phyloP scores from a whole-genome alignment of 2,797 vertebrate genomes.

The Enoplosus armatus region DNA sequence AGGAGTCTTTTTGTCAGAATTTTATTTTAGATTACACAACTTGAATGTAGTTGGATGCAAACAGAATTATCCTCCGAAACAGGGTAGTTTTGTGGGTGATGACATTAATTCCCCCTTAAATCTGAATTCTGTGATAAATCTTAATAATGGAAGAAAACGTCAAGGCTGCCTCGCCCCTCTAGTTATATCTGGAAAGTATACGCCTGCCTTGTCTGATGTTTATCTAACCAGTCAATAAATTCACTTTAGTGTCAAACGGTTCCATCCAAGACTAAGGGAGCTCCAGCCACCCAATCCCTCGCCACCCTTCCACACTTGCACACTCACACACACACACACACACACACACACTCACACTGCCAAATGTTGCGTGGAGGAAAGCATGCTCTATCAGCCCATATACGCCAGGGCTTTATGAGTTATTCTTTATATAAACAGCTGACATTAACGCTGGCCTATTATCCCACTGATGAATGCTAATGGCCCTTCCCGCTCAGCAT shows the following conservation, averaged over 20 bases:
- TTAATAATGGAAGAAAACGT: not conserved
- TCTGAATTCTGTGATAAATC: not conserved
- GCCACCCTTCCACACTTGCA: not conserved
- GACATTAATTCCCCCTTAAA: not conserved
- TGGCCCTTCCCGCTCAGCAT: slow-evolving; percentile 62
- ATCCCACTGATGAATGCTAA: slow-evolving; percentile 79
- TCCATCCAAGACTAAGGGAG: slow-evolving; percentile 29
- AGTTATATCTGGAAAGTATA: slow-evolving; percentile 14
- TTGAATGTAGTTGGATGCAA: not conserved
- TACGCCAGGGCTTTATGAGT: slow-evolving; percentile 70
- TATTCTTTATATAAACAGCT: slow-evolving; percentile 81
- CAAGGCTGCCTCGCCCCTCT: not conserved
- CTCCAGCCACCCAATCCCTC: slow-evolving; percentile 35
- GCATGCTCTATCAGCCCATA: slow-evolving; percentile 59
- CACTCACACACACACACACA: slow-evolving; percentile 8
- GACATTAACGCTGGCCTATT: slow-evolving; percentile 76
- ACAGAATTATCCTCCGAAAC: not conserved
- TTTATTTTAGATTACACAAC: slow-evolving; percentile 8
- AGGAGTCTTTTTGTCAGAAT: not conserved
- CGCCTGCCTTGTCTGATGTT: slow-evolving; percentile 27
- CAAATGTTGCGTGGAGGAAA: slow-evolving; percentile 48
- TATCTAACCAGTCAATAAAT: slow-evolving; percentile 60
- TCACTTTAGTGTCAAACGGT: slow-evolving; percentile 51
- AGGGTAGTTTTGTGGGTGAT: not conserved
- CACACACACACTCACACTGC: slow-evolving; percentile 15